phyloP scores from a whole-genome alignment of 2,797 vertebrate genomes.

The Pipistrellus kuhlii region DNA sequence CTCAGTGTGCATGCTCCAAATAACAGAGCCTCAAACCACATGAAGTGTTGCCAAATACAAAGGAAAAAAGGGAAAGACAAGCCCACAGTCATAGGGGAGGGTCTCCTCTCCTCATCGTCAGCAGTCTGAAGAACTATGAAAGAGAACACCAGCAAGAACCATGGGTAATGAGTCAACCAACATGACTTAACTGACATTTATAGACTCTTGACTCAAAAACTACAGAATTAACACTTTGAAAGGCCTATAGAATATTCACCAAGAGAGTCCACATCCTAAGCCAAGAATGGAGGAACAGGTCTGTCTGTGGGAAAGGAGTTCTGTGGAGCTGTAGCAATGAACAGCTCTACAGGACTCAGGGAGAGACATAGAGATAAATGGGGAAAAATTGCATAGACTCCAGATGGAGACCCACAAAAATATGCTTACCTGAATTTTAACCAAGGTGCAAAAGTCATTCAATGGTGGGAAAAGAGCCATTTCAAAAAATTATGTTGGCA shows the following conservation, averaged over 20 bases:
- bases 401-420: background rate
- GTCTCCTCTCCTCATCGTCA: too few species aligned
- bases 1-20: background rate
- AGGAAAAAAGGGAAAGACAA: background rate
- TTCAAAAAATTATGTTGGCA: background rate
- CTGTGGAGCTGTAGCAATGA: too few species aligned
- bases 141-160: background rate
- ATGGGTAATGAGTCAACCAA: background rate
- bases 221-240: background rate
- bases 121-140: background rate
- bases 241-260: background rate
- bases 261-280: background rate
- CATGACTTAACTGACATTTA: background rate
- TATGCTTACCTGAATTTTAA: background rate
- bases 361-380: too few species aligned
- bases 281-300: background rate
- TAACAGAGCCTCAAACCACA: background rate
- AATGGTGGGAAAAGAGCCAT: background rate
- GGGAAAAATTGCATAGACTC: background rate
- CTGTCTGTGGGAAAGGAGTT: too few species aligned
- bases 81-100: too few species aligned
- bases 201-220: background rate
- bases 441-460: background rate
- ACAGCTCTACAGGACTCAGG: too few species aligned
- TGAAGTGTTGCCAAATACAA: too few species aligned